A percentile compares a stretch with the other conserved stretches of the same genome.
Evolutionary conservation across 2,797 vertebrate species (phyloP).

Genomic region (Smutsia temminckii): DNA sequence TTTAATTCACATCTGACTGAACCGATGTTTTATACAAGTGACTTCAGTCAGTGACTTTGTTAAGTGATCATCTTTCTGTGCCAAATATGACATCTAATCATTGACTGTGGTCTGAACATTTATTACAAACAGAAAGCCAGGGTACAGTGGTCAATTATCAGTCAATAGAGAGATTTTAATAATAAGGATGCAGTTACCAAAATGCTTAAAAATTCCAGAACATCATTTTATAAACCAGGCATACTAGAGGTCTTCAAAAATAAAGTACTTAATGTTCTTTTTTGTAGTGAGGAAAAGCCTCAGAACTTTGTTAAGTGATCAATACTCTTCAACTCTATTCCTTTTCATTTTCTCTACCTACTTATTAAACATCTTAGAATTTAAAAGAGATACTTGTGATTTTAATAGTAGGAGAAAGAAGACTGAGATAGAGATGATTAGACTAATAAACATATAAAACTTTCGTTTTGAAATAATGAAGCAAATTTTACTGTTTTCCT

Average conservation of each 20-base stretch:
- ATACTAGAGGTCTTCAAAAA: conserved; percentile 59
- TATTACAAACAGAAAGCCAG: conserved; percentile 43
- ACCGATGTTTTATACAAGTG: conserved; percentile 76
- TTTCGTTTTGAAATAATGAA: conserved; percentile 66
- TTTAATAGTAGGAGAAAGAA: conserved; percentile 42
- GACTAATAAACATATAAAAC: conserved; percentile 48
- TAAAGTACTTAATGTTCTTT: not conserved
- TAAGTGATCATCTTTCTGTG: conserved; percentile 61
- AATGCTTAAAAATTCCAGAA: not conserved
- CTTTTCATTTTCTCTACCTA: conserved; percentile 47
- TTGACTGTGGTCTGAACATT: conserved; percentile 45
- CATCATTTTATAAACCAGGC: conserved; percentile 17
- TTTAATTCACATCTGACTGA: conserved; percentile 49
- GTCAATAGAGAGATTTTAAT: not conserved
- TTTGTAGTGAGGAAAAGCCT: conserved; percentile 31
- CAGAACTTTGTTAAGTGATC: conserved; percentile 54
- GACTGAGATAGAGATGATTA: conserved; percentile 50
- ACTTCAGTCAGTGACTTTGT: conserved; percentile 74
- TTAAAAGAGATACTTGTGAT: conserved; percentile 60
- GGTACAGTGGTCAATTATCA: conserved; percentile 57
- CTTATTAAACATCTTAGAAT: conserved; percentile 67
- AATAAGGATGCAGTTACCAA: not conserved
- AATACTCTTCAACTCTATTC: conserved; percentile 53
- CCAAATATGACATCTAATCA: conserved; percentile 39
- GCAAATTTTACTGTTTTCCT: conserved; percentile 57